Conservation (phyloP, 2,113 vertebrate genomes). For the Amphiprion ocellaris region DNA sequence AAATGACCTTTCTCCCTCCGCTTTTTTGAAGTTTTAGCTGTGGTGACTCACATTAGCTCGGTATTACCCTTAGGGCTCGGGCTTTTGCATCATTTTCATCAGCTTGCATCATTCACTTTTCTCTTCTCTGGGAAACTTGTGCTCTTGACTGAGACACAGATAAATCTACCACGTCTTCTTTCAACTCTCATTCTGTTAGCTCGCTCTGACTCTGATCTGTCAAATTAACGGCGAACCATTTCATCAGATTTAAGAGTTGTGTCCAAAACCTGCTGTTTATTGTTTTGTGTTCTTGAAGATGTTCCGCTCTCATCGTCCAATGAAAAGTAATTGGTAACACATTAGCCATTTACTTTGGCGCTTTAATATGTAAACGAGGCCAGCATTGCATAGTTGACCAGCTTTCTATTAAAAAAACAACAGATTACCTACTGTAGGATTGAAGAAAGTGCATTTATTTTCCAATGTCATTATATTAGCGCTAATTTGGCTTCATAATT, state of each 20-base stretch:
- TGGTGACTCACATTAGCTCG: conserved; percentile 75
- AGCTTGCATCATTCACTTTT: conserved; percentile 82
- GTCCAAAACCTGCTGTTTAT: conserved; percentile 51
- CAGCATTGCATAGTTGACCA: not conserved
- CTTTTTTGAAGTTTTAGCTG: conserved; percentile 64
- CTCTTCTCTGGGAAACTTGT: conserved; percentile 79
- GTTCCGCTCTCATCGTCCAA: not conserved
- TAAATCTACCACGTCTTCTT: conserved; percentile 76
- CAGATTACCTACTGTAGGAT: too few species aligned
- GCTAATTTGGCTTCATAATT: not conserved
- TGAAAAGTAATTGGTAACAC: conserved; percentile 2
- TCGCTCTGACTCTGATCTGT: conserved; percentile 70
- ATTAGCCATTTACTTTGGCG: not conserved
- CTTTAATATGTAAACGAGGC: not conserved
- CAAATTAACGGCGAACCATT: conserved; percentile 66
- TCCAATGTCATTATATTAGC: not conserved
- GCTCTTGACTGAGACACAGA: conserved; percentile 77
- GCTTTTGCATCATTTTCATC: conserved; percentile 85
- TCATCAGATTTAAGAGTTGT: conserved; percentile 61
- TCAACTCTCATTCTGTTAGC: conserved; percentile 67
- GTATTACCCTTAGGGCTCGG: conserved; percentile 73
- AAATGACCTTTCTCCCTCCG: conserved; percentile 64
- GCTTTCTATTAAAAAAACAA: conserved; percentile 2
- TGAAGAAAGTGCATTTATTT: not conserved
- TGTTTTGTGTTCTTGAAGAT: conserved; percentile 41